Conservation (phyloP, 2,888 invertebrate species). For the Gortyna flavago region DNA sequence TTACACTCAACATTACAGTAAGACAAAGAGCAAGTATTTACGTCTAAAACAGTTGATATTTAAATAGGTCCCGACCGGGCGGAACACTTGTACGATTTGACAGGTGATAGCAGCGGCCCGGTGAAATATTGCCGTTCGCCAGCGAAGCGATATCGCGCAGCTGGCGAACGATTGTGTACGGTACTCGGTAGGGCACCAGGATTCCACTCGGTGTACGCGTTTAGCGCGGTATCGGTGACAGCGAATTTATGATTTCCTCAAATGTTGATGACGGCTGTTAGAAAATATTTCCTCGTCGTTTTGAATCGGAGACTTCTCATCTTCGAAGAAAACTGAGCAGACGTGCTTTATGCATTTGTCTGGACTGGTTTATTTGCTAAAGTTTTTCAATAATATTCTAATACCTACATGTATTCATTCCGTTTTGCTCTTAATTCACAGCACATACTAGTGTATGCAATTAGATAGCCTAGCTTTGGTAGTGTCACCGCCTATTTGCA, state of each 20-base stretch:
- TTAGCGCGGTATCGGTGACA: constrained; percentile 66
- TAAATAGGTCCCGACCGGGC: constrained; percentile 85
- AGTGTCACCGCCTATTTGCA: constrained; percentile 39
- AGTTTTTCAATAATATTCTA: constrained; percentile 18
- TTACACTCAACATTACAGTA: constrained; percentile 70
- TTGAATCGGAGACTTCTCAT: constrained; percentile 45
- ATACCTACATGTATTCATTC: constrained; percentile 21
- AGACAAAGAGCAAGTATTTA: constrained; percentile 79
- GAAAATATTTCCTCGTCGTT: constrained; percentile 54
- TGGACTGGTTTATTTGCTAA: constrained; percentile 10
- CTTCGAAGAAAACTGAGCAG: constrained; percentile 11
- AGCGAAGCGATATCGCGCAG: constrained; percentile 79
- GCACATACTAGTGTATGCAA: constrained; percentile 36
- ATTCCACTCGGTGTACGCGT: constrained; percentile 61
- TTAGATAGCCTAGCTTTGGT: constrained; percentile 52
- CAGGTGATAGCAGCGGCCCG: constrained; percentile 84
- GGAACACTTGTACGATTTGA: constrained; percentile 89
- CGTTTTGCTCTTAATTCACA: constrained; percentile 49
- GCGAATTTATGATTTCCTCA: constrained; percentile 65
- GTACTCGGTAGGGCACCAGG: constrained; percentile 65
- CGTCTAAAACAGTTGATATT: constrained; percentile 85
- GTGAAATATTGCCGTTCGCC: constrained; percentile 84
- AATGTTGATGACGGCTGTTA: constrained; percentile 50
- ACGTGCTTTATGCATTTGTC: background rate
- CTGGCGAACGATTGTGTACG: constrained; percentile 75